phyloP scores from a whole-genome alignment of 2,888 invertebrate species.

The Phorcus lineatus region DNA sequence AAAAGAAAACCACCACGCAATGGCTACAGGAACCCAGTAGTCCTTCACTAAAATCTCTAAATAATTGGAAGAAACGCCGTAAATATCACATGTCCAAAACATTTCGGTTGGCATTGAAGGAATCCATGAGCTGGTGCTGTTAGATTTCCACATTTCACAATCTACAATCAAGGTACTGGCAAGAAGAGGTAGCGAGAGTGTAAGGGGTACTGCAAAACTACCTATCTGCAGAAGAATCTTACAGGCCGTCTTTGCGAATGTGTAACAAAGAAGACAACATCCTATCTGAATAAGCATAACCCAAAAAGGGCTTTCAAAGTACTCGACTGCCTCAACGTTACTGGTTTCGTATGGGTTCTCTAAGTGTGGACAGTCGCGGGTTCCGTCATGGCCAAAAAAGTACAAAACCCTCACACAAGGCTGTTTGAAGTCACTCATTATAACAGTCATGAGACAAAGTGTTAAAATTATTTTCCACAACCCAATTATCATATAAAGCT shows the following conservation, averaged over 20 bases:
- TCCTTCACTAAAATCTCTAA: slow-evolving; percentile 49
- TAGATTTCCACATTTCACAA: slow-evolving; percentile 86
- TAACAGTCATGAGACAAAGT: slow-evolving; percentile 83
- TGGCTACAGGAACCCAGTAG: slow-evolving; percentile 57
- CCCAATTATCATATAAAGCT: slow-evolving; percentile 91
- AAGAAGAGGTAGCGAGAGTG: slow-evolving; percentile 91
- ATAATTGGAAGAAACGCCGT: slow-evolving; percentile 77
- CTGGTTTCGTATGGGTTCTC: slow-evolving; percentile 41
- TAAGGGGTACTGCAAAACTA: slow-evolving; percentile 97
- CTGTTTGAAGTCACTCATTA: slow-evolving; percentile 52
- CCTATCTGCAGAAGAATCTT: slow-evolving; percentile 96
- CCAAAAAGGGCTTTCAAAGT: slow-evolving; percentile 57
- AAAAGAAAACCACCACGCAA: slow-evolving; percentile 68
- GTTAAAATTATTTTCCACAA: slow-evolving; percentile 92
- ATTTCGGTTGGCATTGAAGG: slow-evolving; percentile 88
- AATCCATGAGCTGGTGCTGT: slow-evolving; percentile 75
- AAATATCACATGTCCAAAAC: slow-evolving; percentile 92
- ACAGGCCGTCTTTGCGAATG: slow-evolving; percentile 96
- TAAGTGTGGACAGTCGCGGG: slow-evolving; percentile 55
- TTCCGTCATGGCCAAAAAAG: slow-evolving; percentile 47
- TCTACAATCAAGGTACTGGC: slow-evolving; percentile 91
- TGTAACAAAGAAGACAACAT: slow-evolving; percentile 90
- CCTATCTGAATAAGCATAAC: slow-evolving; percentile 82
- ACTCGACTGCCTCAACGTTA: slow-evolving; percentile 45
- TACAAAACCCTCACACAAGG: slow-evolving; percentile 57